Evolutionary conservation across 1,140 invertebrate species (phyloP).

Genomic region (Diachasma alloeum): DNA sequence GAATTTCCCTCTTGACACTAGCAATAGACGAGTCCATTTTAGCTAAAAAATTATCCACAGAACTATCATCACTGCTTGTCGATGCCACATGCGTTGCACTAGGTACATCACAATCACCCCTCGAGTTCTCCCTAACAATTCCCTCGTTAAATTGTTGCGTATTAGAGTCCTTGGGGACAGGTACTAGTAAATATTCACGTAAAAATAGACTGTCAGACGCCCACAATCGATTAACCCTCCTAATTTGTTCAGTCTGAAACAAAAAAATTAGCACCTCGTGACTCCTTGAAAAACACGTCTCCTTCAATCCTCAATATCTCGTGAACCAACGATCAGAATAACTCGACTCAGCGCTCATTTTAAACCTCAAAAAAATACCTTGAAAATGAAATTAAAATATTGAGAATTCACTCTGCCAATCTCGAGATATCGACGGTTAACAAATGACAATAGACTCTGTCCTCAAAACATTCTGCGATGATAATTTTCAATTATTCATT

Average conservation of each 20-base stretch:
- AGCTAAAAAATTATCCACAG: conserved; percentile 82
- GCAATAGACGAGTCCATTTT: conserved; percentile 89
- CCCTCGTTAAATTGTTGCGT: conserved; percentile 35
- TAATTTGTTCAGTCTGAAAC: conserved; percentile 88
- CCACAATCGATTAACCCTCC: conserved; percentile 86
- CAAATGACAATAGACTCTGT: conserved; percentile 16
- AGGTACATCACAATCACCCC: conserved; percentile 12
- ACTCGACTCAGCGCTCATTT: too few relatives aligned
- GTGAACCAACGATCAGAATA: too few relatives aligned
- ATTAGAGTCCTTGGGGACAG: conserved; percentile 72
- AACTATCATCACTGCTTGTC: conserved; percentile 68
- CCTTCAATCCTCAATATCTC: too few relatives aligned
- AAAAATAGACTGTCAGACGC: conserved; percentile 89
- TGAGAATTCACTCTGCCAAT: not conserved
- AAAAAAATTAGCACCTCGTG: not conserved
- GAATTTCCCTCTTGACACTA: conserved; percentile 84
- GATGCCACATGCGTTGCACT: conserved; percentile 49
- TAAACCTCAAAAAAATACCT: too few relatives aligned
- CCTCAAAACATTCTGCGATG: too few relatives aligned
- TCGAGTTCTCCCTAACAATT: not conserved
- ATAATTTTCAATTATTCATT: not conserved
- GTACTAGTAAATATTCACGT: conserved; percentile 82
- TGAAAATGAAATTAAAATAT: too few relatives aligned
- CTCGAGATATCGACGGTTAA: conserved; percentile 8
- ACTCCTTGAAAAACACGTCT: not conserved